These are phyloP conservation scores for Aphaenogaster floridana DNA, from an alignment of 1,140 invertebrate genomes.

Conservation along the genomic window DNA sequence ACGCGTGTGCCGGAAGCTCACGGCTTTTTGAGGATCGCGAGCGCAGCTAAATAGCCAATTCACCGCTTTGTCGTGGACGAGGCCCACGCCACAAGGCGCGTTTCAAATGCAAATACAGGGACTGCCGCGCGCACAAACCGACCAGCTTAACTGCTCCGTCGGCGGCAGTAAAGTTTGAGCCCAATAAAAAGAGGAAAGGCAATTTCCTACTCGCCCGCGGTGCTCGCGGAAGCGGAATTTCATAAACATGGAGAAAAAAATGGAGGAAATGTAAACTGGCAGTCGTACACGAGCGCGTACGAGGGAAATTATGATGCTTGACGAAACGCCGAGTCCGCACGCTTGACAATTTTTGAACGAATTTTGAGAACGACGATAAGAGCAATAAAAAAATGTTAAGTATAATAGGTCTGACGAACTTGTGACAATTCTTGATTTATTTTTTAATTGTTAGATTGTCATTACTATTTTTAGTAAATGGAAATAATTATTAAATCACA, in stretches of 20 bases:
- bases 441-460: neutral
- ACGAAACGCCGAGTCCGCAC: neutral
- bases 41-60: constrained; percentile 62
- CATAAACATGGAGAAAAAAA: constrained; percentile 37
- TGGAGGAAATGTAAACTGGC: constrained; percentile 24
- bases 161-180: constrained; percentile 55
- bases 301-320: constrained; percentile 14
- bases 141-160: constrained; percentile 55
- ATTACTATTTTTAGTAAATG: neutral
- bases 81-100: constrained; percentile 49
- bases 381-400: neutral
- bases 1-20: constrained; percentile 43
- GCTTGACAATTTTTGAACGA: constrained; percentile 12
- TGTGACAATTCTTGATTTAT: neutral
- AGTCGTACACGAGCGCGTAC: neutral
- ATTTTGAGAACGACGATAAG: neutral
- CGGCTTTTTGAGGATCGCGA: constrained; percentile 36
- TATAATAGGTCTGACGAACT: neutral
- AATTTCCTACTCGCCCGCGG: constrained; percentile 51
- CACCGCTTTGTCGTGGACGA: constrained; percentile 62
- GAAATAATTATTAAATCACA: neutral
- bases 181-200: constrained; percentile 69
- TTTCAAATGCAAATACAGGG: constrained; percentile 61
- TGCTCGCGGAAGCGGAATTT: constrained; percentile 46
- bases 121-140: constrained; percentile 51